Evolutionary conservation across 53 echinoderm and acorn worm species (phyloP).

Genomic region (Zoroaster sp.): DNA sequence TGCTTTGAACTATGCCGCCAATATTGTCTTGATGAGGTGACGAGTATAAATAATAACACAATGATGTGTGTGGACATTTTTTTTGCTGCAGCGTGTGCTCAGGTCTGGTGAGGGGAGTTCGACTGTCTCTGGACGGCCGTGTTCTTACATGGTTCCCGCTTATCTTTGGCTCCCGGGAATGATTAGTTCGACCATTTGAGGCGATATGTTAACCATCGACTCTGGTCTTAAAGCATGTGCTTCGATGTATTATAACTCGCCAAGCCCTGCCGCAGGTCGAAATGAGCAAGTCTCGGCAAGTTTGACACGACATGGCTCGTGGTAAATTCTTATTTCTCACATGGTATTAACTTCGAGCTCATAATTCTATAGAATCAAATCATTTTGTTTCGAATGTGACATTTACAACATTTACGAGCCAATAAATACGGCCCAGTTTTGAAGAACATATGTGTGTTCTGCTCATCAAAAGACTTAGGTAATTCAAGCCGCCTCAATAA

Average conservation of each 20-base stretch:
- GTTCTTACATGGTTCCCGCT: not conserved
- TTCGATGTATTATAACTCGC: not conserved
- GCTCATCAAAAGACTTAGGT: no score
- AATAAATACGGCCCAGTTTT: no score
- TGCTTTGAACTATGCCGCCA: constrained; percentile 39
- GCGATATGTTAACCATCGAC: constrained; percentile 19
- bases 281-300: not conserved
- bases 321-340: not conserved
- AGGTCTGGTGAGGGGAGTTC: not conserved
- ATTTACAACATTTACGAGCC: not conserved
- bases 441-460: no score
- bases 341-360: no score
- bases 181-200: constrained; percentile 20
- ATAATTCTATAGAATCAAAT: no score
- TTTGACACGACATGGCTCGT: not conserved
- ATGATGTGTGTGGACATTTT: constrained; percentile 11
- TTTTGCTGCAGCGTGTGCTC: not conserved
- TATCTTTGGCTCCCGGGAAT: constrained; percentile 6
- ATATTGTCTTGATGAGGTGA: constrained; percentile 22
- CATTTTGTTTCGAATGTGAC: not conserved
- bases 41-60: constrained; percentile 47
- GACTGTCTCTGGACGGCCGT: not conserved
- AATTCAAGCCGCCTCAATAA: no score
- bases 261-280: not conserved
- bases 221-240: not conserved